Conservation (phyloP, 2,888 invertebrate species). For the Drosophila rubida region DNA sequence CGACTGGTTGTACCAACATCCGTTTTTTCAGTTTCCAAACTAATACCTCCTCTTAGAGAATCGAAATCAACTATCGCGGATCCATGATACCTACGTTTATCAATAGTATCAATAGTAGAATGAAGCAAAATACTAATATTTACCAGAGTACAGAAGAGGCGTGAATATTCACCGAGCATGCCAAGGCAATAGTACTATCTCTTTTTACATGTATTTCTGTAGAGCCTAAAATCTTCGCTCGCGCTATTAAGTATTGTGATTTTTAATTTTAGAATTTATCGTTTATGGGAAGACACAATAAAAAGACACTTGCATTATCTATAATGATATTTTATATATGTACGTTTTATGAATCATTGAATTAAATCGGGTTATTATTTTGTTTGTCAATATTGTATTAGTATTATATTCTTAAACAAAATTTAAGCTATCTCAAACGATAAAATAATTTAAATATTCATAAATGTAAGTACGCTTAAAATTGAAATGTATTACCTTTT, state of each 20-base stretch:
- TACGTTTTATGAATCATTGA: too few species aligned
- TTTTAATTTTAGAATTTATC: too few species aligned
- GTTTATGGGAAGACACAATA: too few species aligned
- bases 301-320: too few species aligned
- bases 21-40: slow-evolving; percentile 95
- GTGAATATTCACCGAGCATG: slow-evolving; percentile 94
- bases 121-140: slow-evolving; percentile 61
- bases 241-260: slow-evolving; percentile 89
- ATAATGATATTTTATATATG: too few species aligned
- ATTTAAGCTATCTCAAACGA: too few species aligned
- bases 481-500: slow-evolving; percentile 78
- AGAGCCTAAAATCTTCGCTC: slow-evolving; percentile 93
- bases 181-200: slow-evolving; percentile 95
- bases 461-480: too few species aligned
- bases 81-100: slow-evolving; percentile 90
- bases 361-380: too few species aligned
- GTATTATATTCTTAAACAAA: too few species aligned
- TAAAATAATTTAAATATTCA: neutral
- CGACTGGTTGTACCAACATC: slow-evolving; percentile 93
- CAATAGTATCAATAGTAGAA: neutral
- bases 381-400: too few species aligned
- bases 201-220: slow-evolving; percentile 95
- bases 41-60: slow-evolving; percentile 94
- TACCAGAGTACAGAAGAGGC: slow-evolving; percentile 91
- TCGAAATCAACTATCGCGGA: slow-evolving; percentile 92